phyloP scores from a whole-genome alignment of 2,797 vertebrate genomes.

The Pangasius krempfi region DNA sequence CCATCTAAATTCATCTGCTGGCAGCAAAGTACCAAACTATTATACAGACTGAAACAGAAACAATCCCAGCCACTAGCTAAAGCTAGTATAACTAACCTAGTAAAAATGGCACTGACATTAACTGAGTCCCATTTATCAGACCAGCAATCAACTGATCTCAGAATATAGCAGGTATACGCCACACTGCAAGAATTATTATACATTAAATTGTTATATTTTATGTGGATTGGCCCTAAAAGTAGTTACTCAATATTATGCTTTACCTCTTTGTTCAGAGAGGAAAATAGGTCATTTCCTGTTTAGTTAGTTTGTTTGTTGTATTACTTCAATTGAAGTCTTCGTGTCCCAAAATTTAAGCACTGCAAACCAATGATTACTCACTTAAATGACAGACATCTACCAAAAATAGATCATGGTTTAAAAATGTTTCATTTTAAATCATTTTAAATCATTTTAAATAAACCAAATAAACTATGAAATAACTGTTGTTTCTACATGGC shows the following conservation, averaged over 20 bases:
- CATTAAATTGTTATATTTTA: background rate
- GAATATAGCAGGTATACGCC: too few relatives aligned
- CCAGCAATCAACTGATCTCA: background rate
- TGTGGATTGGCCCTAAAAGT: background rate
- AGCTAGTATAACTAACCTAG: background rate
- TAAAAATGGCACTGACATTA: background rate
- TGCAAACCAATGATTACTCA: background rate
- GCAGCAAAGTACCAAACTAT: background rate
- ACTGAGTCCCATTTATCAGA: background rate
- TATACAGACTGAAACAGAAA: background rate
- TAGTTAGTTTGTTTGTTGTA: background rate
- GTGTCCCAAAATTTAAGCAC: background rate
- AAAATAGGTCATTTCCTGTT: background rate
- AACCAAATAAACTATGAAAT: background rate
- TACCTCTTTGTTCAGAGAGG: background rate
- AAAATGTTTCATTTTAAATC: background rate
- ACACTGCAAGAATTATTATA: background rate
- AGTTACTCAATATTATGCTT: background rate
- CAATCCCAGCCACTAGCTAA: background rate
- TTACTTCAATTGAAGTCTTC: background rate
- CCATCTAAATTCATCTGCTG: constrained; percentile 14
- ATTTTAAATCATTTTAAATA: background rate
- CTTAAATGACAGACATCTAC: background rate
- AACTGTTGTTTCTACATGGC: background rate
- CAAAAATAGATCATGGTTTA: background rate